Base-by-base conservation (phyloP, 1,140 invertebrate species). In the Tetramorium alpestre region DNA sequence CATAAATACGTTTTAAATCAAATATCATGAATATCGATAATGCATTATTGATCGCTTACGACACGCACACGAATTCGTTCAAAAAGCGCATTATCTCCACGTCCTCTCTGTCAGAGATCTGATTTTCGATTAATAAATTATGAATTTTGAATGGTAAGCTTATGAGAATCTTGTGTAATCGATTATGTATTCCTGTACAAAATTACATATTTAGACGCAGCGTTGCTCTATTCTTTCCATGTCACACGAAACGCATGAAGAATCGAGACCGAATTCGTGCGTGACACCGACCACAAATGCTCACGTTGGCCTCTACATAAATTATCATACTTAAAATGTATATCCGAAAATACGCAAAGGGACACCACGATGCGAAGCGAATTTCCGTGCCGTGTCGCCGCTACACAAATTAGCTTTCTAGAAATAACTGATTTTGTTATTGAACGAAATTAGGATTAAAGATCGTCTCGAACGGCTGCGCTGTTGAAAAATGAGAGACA, bases 261-360 rank as follows among this genome's bases (percentile, higher is more conserved):
- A 87, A 87, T 87, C 85, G 76, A 33, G 62, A 69, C 60, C 25
- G 41, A 65, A 76, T 70, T 54, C 62, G 56, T 70, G 69, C 81
- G 86, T 86, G 89, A 88, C 89, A 56, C 11, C 47, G 33, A 25
- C 38, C 25, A 28, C 80, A 77, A 84, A 62, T 87, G 62, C 58
- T 44, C 51, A 54, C 47, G 75, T 8, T 84, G 56, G 49, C 82
- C 70, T 65, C 49, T 13, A 84, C 90, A 91, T 90, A 88, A 91
- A 91, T 91, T 91, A 91, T 78, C 90, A 88, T 91, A 90, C 47
- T 86, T 90, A 81, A 88, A 87, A 81, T 13, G 38, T 11, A 44
- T 10, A 58, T 49, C n/a, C 51, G 25, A 64, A 87, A 60, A 69
- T 60, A 49, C 11, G 73, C 51, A 72, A 85, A 76, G 44, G 28